Evolutionary conservation across 2,888 invertebrate genomes (phyloP).

Genomic region (Agriopis aurantiaria): DNA sequence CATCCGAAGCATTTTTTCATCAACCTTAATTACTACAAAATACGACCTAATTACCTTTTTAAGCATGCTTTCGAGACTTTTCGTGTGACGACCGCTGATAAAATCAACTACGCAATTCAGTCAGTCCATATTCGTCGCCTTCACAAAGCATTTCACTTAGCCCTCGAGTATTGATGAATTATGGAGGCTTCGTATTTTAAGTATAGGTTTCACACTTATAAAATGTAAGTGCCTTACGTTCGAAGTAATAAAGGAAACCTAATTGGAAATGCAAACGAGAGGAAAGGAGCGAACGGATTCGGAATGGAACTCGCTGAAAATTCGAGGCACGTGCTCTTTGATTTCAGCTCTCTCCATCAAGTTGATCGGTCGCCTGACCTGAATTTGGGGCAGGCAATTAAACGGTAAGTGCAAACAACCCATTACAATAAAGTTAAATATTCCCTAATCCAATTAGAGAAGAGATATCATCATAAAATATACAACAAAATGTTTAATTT

Average conservation of each 20-base stretch:
- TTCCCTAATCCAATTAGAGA: neutral
- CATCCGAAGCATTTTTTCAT: slow-evolving; percentile 60
- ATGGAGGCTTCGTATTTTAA: slow-evolving; percentile 49
- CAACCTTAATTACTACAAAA: slow-evolving; percentile 47
- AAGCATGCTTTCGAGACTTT: slow-evolving; percentile 13
- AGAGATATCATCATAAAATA: neutral
- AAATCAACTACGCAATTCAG: slow-evolving; percentile 20
- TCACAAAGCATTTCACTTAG: slow-evolving; percentile 43
- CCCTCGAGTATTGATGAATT: slow-evolving; percentile 47
- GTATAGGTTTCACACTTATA: slow-evolving; percentile 43
- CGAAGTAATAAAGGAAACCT: slow-evolving; percentile 46
- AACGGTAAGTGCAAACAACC: slow-evolving; percentile 36
- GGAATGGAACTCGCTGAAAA: slow-evolving; percentile 54
- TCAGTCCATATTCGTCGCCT: slow-evolving; percentile 15
- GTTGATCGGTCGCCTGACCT: slow-evolving; percentile 58
- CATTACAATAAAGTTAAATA: slow-evolving; percentile 25
- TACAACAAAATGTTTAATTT: neutral
- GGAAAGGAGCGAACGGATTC: slow-evolving; percentile 52
- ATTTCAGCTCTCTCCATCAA: slow-evolving; percentile 69
- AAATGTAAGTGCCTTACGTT: slow-evolving; percentile 36
- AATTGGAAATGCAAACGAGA: slow-evolving; percentile 67
- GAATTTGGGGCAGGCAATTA: slow-evolving; percentile 58
- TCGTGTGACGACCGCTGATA: slow-evolving; percentile 17
- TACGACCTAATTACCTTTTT: slow-evolving; percentile 43
- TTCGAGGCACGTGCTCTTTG: slow-evolving; percentile 71